Conservation (phyloP, 2,113 vertebrate species). For the Odocoileus hemionus region DNA sequence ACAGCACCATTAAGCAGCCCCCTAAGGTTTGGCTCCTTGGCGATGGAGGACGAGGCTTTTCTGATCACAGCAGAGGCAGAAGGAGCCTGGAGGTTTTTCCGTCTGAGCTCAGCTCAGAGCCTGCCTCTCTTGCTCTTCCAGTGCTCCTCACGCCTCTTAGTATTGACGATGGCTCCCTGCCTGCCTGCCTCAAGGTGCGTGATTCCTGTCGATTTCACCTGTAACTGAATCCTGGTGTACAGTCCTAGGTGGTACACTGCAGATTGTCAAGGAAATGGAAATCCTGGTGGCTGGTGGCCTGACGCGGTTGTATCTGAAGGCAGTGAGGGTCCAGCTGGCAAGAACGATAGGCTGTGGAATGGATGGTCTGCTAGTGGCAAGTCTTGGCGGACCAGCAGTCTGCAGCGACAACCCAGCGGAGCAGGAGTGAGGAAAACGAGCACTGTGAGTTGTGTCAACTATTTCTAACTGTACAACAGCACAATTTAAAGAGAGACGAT, state of each 20-base stretch:
- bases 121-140: not conserved
- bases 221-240: not conserved
- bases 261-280: not conserved
- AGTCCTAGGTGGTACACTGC: rapidly evolving
- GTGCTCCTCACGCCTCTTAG: not conserved
- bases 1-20: not conserved
- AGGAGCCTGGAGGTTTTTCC: not conserved
- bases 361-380: not conserved
- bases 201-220: not conserved
- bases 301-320: not conserved
- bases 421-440: not conserved
- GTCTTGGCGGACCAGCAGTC: not conserved
- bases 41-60: not conserved
- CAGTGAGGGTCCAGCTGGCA: not conserved
- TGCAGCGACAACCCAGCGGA: not conserved
- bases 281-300: not conserved
- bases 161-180: not conserved
- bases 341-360: not conserved
- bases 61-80: not conserved
- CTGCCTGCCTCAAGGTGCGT: not conserved
- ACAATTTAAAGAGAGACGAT: not conserved
- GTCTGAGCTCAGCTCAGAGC: not conserved
- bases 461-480: not conserved
- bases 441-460: rapidly evolving
- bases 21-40: not conserved